Base-by-base conservation (phyloP, 92 coral and sea anemone genomes). In the Galaxea fascicularis region DNA sequence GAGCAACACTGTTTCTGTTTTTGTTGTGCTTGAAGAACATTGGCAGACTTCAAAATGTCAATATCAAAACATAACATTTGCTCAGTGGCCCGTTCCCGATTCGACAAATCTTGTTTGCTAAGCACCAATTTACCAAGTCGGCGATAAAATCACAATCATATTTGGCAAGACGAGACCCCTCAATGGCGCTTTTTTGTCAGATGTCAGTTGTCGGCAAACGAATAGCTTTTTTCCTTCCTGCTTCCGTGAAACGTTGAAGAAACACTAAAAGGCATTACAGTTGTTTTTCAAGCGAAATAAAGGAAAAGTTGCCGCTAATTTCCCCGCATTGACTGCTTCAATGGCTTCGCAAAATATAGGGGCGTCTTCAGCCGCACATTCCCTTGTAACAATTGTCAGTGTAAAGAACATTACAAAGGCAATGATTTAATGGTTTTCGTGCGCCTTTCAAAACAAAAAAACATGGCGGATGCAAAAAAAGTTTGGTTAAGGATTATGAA, bases 391-490 rank as follows among this genome's bases (percentile, higher is more conserved):
- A 39, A 21, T 21, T 27, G 17, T 9, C 7, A 15, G 8, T 15
- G 1, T 27, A 4, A 17, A 39, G 4, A 10, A n/a, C 17, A 6
- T 17, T 18, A n/a, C n/a, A n/a, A 16, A 45, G 7, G 16, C 11
- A 6, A 27, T 53, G 56, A n/a, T n/a, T n/a, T 75, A 9, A 24
- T 25, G 39, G 27, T 2, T 16, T 56, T 28, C 18, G 11, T 6
- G 44, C 1, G 17, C 58, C 20, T 63, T 26, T 18, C 14, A 22
- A 21, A 58, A 44, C 4, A 1, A 63, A 13, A n/a, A 27, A 28
- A 60, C 28, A 79, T 79, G 84, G 65, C 84, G 53, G 75, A 79
- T 0, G 35, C 75, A 4, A 51, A 65, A 31, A 65, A 51, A 52
- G 30, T 20, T 0, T 78, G 75, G 84, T 17, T 54, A 51, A 79